phyloP scores from a whole-genome alignment of 2,113 vertebrate genomes.

The Ptychochromis oligacanthus region DNA sequence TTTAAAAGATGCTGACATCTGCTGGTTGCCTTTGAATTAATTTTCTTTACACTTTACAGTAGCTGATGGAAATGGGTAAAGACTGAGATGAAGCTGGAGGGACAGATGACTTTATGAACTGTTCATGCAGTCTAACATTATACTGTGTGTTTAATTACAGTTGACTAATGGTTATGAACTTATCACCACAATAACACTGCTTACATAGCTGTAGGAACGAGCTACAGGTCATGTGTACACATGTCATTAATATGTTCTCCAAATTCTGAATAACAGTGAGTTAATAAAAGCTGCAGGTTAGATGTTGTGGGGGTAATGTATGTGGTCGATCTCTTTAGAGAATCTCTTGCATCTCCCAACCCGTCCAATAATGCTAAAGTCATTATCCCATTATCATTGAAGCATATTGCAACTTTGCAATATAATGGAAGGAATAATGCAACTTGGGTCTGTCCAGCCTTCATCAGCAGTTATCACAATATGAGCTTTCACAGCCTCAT shows the following conservation, averaged over 20 bases:
- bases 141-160: neutral
- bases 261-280: neutral
- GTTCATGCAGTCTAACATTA: neutral
- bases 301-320: neutral
- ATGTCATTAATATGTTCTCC: neutral
- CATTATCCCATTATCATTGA: neutral
- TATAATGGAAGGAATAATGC: neutral
- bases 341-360: neutral
- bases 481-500: neutral
- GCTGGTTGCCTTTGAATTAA: too few relatives aligned
- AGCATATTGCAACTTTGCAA: neutral
- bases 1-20: too few relatives aligned
- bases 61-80: too few relatives aligned
- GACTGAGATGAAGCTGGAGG: too few relatives aligned
- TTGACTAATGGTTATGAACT: neutral
- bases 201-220: neutral
- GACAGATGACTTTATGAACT: too few relatives aligned
- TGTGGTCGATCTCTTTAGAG: neutral
- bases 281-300: neutral
- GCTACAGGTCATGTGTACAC: neutral
- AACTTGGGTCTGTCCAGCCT: neutral
- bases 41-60: too few relatives aligned
- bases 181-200: neutral
- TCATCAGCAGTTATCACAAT: neutral
- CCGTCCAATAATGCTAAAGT: neutral